Conservation (phyloP, 2,113 vertebrate species). For the Plectropomus leopardus region DNA sequence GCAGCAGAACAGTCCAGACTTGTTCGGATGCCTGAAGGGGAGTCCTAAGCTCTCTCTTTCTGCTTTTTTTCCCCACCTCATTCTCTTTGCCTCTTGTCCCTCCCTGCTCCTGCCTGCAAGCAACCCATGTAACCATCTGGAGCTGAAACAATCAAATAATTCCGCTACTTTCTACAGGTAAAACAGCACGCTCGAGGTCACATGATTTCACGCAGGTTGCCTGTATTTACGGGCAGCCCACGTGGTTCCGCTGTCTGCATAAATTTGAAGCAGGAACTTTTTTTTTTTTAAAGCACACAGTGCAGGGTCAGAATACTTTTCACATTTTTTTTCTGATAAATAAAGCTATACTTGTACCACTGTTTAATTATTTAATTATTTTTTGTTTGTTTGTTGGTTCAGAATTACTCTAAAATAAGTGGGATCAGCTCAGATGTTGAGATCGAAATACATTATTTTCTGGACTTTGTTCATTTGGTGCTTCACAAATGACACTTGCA, state of each 20-base stretch:
- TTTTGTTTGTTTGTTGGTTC: neutral
- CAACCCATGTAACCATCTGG: neutral
- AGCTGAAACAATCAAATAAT: neutral
- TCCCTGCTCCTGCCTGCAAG: conserved; percentile 57
- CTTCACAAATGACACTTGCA: neutral
- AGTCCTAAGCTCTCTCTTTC: conserved; percentile 64
- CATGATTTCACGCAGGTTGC: neutral
- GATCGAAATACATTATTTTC: neutral
- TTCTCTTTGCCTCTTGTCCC: conserved; percentile 53
- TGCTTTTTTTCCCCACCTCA: conserved; percentile 24
- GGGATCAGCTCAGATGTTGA: neutral
- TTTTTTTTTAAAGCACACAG: no score
- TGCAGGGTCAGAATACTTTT: no score
- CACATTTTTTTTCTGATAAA: no score
- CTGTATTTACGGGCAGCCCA: neutral
- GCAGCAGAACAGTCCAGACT: conserved; percentile 80
- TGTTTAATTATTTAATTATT: neutral
- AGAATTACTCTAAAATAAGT: neutral
- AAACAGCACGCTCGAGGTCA: neutral
- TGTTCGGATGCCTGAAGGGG: conserved; percentile 82
- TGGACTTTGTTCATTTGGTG: neutral
- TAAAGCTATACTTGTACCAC: neutral
- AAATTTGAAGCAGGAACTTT: neutral
- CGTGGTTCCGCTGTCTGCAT: neutral
- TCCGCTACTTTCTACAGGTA: conserved; percentile 36